A percentile compares a stretch with the other conserved stretches of the same genome.
Conservation (phyloP, 2,888 invertebrate genomes). For the Polydrusus cervinus region DNA sequence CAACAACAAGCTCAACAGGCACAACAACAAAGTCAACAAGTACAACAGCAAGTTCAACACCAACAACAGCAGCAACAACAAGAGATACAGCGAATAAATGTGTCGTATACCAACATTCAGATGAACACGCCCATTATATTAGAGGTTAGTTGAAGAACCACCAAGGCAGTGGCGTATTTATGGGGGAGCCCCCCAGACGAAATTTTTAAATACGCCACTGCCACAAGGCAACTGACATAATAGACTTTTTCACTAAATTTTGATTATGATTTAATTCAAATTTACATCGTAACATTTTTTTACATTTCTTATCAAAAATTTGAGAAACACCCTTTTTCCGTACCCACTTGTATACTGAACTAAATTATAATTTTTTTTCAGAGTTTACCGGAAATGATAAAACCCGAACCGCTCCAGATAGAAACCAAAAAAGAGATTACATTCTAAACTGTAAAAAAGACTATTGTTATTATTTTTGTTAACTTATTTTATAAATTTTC, state of each 20-base stretch:
- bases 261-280: too few species aligned
- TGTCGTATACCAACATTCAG: constrained; percentile 66
- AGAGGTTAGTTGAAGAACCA: constrained; percentile 67
- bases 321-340: too few species aligned
- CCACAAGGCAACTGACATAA: too few species aligned
- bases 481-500: constrained; percentile 29
- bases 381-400: constrained; percentile 65
- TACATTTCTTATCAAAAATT: too few species aligned
- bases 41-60: constrained; percentile 62
- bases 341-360: too few species aligned
- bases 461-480: constrained; percentile 28
- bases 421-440: constrained; percentile 56
- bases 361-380: constrained; percentile 56
- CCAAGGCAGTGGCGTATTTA: too few species aligned
- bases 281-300: too few species aligned
- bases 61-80: constrained; percentile 63
- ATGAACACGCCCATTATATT: constrained; percentile 68
- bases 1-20: constrained; percentile 57
- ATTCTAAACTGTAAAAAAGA: constrained; percentile 36
- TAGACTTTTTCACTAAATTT: too few species aligned
- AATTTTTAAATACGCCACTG: too few species aligned
- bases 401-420: constrained; percentile 64
- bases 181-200: too few species aligned
- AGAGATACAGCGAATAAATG: constrained; percentile 66
- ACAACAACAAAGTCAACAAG: constrained; percentile 60